These are phyloP conservation scores for Helicoverpa zea DNA, from an alignment of 1,140 invertebrate species.

Conservation along the genomic window DNA sequence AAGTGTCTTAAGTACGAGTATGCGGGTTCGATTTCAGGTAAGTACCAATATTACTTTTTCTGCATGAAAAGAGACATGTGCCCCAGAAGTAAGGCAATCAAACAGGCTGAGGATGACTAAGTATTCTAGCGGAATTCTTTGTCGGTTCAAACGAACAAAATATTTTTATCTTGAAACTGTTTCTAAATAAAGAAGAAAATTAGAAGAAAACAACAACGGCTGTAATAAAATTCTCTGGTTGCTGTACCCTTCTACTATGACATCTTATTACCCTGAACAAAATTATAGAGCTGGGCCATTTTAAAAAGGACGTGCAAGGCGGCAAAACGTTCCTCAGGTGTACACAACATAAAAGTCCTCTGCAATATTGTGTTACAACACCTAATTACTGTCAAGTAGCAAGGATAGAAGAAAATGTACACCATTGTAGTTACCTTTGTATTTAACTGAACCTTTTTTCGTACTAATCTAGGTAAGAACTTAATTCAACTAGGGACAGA, in stretches of 20 bases:
- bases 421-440: background rate
- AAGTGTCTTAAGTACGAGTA: too few species aligned
- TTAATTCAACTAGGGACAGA: background rate
- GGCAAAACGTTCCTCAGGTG: slow-evolving; percentile 5
- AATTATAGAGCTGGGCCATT: slow-evolving; percentile 25
- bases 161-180: too few species aligned
- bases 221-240: background rate
- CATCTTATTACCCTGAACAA: background rate
- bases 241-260: background rate
- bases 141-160: too few species aligned
- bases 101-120: too few species aligned
- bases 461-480: slow-evolving; percentile 9
- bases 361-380: slow-evolving; percentile 30
- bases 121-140: too few species aligned
- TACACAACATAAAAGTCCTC: slow-evolving; percentile 13
- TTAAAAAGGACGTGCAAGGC: slow-evolving; percentile 12
- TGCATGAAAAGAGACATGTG: too few species aligned
- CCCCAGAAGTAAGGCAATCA: too few species aligned
- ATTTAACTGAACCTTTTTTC: slow-evolving; percentile 1
- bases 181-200: too few species aligned
- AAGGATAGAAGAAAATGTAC: slow-evolving; percentile 21
- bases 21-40: too few species aligned
- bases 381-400: slow-evolving; percentile 11
- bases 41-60: too few species aligned
- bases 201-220: too few species aligned